A percentile compares a stretch with the other conserved stretches of the same genome.
Conservation (phyloP, 1,140 invertebrate species). For the Drosophila ogumai region DNA sequence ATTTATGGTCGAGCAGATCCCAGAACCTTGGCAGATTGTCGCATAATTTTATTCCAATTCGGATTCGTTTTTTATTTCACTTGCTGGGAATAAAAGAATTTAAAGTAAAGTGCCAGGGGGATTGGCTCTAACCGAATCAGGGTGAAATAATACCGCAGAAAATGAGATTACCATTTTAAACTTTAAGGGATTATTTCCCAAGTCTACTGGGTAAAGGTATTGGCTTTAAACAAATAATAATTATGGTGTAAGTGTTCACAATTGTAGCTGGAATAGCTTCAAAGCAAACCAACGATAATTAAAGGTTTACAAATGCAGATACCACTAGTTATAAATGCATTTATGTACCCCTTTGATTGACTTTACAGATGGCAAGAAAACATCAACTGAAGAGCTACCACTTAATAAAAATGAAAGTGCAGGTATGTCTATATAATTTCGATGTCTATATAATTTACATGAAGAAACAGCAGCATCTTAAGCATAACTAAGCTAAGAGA, state of each 20-base stretch:
- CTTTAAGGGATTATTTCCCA: background rate
- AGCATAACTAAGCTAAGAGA: too few relatives aligned
- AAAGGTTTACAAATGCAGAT: background rate
- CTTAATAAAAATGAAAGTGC: background rate
- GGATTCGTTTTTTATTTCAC: conserved; percentile 46
- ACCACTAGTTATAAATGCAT: background rate
- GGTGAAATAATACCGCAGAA: conserved; percentile 12
- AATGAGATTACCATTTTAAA: conserved; percentile 8
- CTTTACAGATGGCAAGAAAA: conserved; percentile 8
- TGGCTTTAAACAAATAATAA: background rate
- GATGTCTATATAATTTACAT: too few relatives aligned
- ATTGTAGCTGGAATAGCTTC: conserved; percentile 2
- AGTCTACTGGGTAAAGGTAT: background rate
- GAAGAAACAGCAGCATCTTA: background rate
- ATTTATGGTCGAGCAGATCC: conserved; percentile 49
- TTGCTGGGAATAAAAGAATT: conserved; percentile 55
- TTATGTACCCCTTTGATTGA: conserved; percentile 3
- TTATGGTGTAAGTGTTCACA: conserved; percentile 16
- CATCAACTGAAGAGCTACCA: background rate
- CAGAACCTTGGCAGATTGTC: conserved; percentile 22
- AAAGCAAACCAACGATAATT: conserved; percentile 28
- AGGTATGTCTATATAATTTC: conserved; percentile 7
- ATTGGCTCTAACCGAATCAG: conserved; percentile 5
- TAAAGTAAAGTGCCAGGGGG: conserved; percentile 2
- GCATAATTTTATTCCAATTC: conserved; percentile 64